Conservation (phyloP, 2,797 vertebrate genomes). For the Trematomus bernacchii region DNA sequence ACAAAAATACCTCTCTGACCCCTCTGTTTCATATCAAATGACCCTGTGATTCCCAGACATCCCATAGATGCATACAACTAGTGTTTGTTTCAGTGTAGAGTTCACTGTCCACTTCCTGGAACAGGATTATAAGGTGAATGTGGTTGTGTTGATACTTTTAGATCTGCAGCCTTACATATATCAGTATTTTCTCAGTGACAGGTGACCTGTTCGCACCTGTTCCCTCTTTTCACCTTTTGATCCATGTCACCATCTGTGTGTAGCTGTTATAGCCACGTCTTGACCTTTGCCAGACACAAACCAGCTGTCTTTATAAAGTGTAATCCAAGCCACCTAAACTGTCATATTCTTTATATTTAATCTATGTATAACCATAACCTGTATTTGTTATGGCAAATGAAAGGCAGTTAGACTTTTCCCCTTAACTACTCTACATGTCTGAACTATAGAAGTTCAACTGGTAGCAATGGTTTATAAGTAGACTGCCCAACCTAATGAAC, state of each 20-base stretch:
- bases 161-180: background rate
- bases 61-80: background rate
- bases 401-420: background rate
- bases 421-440: background rate
- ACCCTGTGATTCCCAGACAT: background rate
- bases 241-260: slow-evolving; percentile 75
- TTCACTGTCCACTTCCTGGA: background rate
- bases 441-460: slow-evolving; percentile 35
- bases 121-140: background rate
- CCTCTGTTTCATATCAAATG: background rate
- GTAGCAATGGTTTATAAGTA: slow-evolving; percentile 31
- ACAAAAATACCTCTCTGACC: background rate
- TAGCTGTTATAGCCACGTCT: slow-evolving; percentile 20
- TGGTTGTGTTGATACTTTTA: background rate
- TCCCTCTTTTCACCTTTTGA: slow-evolving; percentile 53
- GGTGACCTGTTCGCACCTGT: slow-evolving; percentile 52
- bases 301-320: slow-evolving; percentile 53
- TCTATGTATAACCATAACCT: background rate
- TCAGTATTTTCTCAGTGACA: background rate
- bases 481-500: slow-evolving; percentile 41
- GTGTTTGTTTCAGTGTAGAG: background rate
- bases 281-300: slow-evolving; percentile 49
- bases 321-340: slow-evolving; percentile 21
- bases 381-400: background rate
- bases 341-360: background rate